phyloP scores from a whole-genome alignment of 2,113 vertebrate species.

The Oreocharis arfaki region DNA sequence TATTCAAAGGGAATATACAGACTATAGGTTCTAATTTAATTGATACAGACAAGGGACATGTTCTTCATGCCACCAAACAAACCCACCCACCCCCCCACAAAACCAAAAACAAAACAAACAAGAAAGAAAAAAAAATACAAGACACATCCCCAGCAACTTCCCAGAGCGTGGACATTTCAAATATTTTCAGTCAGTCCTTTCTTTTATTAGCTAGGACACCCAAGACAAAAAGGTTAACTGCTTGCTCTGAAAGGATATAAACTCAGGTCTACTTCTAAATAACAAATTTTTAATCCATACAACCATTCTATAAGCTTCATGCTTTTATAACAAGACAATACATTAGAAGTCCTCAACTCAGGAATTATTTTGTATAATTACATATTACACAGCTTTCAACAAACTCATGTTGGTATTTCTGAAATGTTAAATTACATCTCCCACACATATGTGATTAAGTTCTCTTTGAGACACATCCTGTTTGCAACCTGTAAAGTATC shows the following conservation, averaged over 20 bases:
- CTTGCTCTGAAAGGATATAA: not conserved
- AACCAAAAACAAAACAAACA: not conserved
- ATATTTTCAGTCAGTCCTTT: not conserved
- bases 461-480: not conserved
- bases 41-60: not conserved
- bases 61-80: not conserved
- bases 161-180: not conserved
- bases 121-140: not conserved
- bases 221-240: not conserved
- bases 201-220: not conserved
- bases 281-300: not conserved
- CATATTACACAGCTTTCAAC: not conserved
- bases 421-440: not conserved
- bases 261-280: not conserved
- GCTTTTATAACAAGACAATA: not conserved
- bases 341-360: not conserved
- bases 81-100: accelerated
- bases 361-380: not conserved
- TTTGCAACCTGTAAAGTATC: not conserved
- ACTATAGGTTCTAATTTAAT: not conserved
- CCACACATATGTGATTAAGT: not conserved
- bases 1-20: not conserved
- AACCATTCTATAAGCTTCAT: not conserved
- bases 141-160: not conserved
- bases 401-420: not conserved